These are phyloP conservation scores for Daubentonia madagascariensis DNA, from an alignment of 2,113 vertebrate genomes.

Conservation along the genomic window DNA sequence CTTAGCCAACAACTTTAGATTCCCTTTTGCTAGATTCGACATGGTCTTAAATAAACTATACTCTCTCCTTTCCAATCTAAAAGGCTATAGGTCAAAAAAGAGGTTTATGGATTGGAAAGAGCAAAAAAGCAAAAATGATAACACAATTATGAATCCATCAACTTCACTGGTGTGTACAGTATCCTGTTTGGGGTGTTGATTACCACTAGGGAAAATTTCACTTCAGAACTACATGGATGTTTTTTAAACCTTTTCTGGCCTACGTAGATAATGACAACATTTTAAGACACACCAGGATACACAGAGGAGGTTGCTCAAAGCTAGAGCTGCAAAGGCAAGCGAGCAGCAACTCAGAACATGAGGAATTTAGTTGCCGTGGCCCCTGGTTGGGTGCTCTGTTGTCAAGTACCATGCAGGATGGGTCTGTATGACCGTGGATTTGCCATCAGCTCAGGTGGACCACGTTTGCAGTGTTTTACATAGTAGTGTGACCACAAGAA, in stretches of 20 bases:
- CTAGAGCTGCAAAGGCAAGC: not conserved
- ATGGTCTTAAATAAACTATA: not conserved
- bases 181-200: not conserved
- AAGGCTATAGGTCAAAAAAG: not conserved
- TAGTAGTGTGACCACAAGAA: not conserved
- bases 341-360: not conserved
- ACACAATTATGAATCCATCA: not conserved
- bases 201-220: not conserved
- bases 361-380: fast-evolving
- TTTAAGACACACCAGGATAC: not conserved
- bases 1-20: not conserved
- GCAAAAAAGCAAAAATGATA: not conserved
- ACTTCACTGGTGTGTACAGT: not conserved
- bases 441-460: not conserved
- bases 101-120: not conserved
- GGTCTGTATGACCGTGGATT: too few species aligned
- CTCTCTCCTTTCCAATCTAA: not conserved
- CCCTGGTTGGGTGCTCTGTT: too few species aligned
- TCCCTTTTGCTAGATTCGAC: not conserved
- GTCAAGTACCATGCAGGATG: too few species aligned
- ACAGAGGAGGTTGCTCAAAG: not conserved
- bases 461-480: not conserved
- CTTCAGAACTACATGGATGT: not conserved
- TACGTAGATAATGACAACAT: not conserved
- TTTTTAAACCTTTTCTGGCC: not conserved